Percentiles rank a stretch among this genome's conserved stretches.
Evolutionary conservation across 2,113 vertebrate genomes (phyloP).

Genomic region (Copsychus sechellarum): DNA sequence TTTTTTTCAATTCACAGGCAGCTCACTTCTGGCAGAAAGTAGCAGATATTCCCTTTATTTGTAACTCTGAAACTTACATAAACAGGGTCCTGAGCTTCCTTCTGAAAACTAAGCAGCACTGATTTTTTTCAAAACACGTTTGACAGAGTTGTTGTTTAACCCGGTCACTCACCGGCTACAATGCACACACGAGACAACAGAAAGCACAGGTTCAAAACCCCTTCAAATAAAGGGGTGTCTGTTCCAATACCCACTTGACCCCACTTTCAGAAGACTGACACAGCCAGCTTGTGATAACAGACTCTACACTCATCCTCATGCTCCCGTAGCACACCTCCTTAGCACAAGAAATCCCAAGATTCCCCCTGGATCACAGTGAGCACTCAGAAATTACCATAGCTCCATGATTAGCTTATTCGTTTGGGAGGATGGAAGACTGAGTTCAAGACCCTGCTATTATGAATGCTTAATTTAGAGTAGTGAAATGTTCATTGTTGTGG

Average conservation of each 20-base stretch:
- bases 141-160: accelerated
- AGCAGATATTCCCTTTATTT: neutral
- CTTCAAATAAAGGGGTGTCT: neutral
- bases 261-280: neutral
- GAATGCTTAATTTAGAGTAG: neutral
- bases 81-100: neutral
- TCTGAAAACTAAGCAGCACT: neutral
- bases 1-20: neutral
- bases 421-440: neutral
- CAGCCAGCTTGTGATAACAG: neutral
- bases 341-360: neutral
- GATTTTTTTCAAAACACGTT: accelerated
- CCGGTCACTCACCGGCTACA: accelerated
- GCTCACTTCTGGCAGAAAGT: neutral
- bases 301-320: neutral
- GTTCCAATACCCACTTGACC: neutral
- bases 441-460: neutral
- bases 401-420: neutral
- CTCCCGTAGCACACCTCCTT: accelerated
- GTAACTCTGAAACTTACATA: neutral
- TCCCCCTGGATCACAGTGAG: neutral
- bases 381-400: neutral
- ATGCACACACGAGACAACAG: accelerated
- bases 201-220: neutral
- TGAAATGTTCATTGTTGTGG: neutral